These are phyloP conservation scores for Labeo catla DNA, from an alignment of 2,113 vertebrate genomes.

Conservation along the genomic window DNA sequence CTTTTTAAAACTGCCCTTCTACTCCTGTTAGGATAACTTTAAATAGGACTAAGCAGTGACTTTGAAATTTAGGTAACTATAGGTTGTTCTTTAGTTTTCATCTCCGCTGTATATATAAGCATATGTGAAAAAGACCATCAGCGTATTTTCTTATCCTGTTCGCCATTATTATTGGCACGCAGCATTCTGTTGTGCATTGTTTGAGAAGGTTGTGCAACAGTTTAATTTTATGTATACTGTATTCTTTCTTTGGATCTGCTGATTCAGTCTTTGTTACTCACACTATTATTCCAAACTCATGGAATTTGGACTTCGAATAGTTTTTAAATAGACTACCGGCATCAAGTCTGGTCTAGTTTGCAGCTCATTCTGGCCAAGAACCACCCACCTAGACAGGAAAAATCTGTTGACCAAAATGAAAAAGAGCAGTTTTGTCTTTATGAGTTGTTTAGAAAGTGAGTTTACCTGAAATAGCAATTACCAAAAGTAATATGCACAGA, in stretches of 20 bases:
- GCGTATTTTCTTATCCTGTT: too few relatives aligned
- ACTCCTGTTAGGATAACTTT: too few relatives aligned
- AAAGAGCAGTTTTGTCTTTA: background rate
- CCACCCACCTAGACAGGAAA: constrained; percentile 1
- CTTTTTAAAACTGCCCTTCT: too few relatives aligned
- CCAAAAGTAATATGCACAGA: background rate
- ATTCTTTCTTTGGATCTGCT: background rate
- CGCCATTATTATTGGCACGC: too few relatives aligned
- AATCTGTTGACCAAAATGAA: background rate
- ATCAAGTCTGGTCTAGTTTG: background rate
- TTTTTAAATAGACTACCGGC: background rate
- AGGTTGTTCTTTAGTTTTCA: too few relatives aligned
- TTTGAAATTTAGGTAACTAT: too few relatives aligned
- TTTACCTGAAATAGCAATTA: constrained; percentile 1
- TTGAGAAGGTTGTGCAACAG: background rate
- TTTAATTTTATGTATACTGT: background rate
- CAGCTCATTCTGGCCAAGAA: background rate
- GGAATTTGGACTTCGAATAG: background rate
- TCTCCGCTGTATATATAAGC: too few relatives aligned
- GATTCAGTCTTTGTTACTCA: background rate
- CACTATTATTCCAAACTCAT: background rate
- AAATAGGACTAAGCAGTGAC: too few relatives aligned
- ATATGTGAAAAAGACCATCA: too few relatives aligned
- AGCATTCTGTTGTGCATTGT: too few relatives aligned
- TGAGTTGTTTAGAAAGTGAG: background rate